phyloP scores from a whole-genome alignment of 1,140 invertebrate genomes.

The Meloidogyne chitwoodi region DNA sequence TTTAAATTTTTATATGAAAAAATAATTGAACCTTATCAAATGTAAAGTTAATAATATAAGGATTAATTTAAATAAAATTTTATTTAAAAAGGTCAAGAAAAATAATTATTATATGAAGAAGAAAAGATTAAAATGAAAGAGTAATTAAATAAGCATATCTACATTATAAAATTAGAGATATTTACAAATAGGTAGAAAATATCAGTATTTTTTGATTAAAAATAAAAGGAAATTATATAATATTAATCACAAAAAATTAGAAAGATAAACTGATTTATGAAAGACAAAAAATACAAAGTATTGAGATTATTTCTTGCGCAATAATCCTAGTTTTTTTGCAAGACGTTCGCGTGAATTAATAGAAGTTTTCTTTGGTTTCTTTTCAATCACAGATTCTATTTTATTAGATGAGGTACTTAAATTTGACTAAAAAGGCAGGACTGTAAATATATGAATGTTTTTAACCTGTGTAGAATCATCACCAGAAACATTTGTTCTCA shows the following conservation, averaged over 20 bases:
- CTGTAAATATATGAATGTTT: not conserved
- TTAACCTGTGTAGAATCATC: not conserved
- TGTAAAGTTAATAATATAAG: not conserved
- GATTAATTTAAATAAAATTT: constrained; percentile 1
- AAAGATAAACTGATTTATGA: not conserved
- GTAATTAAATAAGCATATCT: not conserved
- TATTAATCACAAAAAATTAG: too few species aligned
- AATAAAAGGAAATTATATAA: too few species aligned
- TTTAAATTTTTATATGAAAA: not conserved
- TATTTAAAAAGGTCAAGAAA: not conserved
- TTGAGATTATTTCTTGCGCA: constrained; percentile 6
- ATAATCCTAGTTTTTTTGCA: constrained; percentile 17
- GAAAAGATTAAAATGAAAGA: too few species aligned
- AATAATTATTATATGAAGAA: too few species aligned
- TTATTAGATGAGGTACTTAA: not conserved
- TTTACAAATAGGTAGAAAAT: not conserved
- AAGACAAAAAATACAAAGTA: not conserved
- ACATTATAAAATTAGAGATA: not conserved
- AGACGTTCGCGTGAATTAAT: constrained; percentile 12
- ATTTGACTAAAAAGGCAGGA: not conserved
- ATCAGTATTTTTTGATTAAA: too few species aligned
- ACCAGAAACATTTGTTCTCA: not conserved
- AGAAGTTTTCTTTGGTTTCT: not conserved
- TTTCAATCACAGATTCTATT: not conserved
- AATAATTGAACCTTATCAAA: not conserved